Evolutionary conservation across 1,140 invertebrate genomes (phyloP).

Genomic region (Heliconius hewitsoni): DNA sequence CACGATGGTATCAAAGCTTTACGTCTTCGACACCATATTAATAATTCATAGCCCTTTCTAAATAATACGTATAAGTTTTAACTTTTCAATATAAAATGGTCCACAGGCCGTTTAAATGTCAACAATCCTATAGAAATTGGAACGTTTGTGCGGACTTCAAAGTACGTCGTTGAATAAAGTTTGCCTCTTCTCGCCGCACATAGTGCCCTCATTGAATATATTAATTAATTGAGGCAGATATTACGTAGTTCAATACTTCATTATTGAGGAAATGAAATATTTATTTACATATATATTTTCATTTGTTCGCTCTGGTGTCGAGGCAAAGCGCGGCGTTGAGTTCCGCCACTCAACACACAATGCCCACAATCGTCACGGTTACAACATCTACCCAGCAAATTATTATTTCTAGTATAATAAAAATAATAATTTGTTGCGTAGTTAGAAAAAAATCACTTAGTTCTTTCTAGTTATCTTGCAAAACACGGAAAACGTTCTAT

Average conservation of each 20-base stretch:
- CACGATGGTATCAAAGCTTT: too few relatives aligned
- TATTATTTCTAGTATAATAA: too few relatives aligned
- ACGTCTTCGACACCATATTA: background rate
- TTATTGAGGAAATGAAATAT: too few relatives aligned
- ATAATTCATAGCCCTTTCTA: background rate
- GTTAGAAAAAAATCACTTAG: fast-evolving
- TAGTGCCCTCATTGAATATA: conserved; percentile 3
- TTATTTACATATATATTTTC: too few relatives aligned
- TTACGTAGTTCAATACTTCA: conserved; percentile 2
- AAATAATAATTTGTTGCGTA: too few relatives aligned
- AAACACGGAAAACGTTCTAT: background rate
- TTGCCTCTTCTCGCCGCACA: background rate
- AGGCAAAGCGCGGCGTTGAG: too few relatives aligned
- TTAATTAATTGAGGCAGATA: conserved; percentile 10
- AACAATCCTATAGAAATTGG: conserved; percentile 11
- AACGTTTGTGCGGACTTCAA: background rate
- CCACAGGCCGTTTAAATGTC: conserved; percentile 15
- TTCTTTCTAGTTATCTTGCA: background rate
- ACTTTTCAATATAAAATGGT: background rate
- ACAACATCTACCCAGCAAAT: too few relatives aligned
- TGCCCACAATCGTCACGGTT: too few relatives aligned
- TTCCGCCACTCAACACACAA: too few relatives aligned
- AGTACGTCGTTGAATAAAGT: conserved; percentile 14
- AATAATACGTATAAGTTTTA: background rate
- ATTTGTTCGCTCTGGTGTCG: too few relatives aligned